Evolutionary conservation across 2,797 vertebrate genomes (phyloP).

Genomic region (Oryzias dopingdopingensis): DNA sequence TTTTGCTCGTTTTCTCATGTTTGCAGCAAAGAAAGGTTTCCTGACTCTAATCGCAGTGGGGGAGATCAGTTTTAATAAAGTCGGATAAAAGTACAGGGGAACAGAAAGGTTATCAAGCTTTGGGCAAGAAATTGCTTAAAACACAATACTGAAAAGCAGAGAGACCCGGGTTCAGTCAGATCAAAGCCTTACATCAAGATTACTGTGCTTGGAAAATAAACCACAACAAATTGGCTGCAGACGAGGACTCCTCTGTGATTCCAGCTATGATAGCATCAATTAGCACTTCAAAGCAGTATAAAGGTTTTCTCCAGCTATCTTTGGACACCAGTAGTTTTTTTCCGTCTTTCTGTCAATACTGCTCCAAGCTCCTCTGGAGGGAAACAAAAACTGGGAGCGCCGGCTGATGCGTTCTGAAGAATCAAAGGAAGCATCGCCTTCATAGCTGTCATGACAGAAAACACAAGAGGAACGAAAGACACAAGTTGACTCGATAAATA

Average conservation of each 20-base stretch:
- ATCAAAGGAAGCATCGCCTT: constrained; percentile 27
- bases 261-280: constrained; percentile 64
- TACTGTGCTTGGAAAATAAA: constrained; percentile 59
- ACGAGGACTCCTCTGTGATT: constrained; percentile 55
- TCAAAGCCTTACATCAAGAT: constrained; percentile 66
- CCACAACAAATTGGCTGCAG: constrained; percentile 65
- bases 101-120: constrained; percentile 68
- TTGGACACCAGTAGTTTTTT: constrained; percentile 63
- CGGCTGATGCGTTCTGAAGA: constrained; percentile 14
- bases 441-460: background rate
- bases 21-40: constrained; percentile 43
- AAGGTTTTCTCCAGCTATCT: constrained; percentile 66
- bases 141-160: constrained; percentile 32
- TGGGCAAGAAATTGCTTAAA: constrained; percentile 32
- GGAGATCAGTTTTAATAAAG: constrained; percentile 58
- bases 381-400: constrained; percentile 3
- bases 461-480: background rate
- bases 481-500: constrained; percentile 33
- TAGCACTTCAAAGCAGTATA: constrained; percentile 72
- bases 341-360: constrained; percentile 57
- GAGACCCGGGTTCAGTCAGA: constrained; percentile 52
- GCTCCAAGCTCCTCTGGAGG: constrained; percentile 43
- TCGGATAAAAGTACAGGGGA: constrained; percentile 60
- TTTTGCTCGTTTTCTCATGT: constrained; percentile 54
- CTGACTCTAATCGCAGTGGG: constrained; percentile 57